phyloP scores from a whole-genome alignment of 2,113 vertebrate species.

The Oreochromis spilurus region DNA sequence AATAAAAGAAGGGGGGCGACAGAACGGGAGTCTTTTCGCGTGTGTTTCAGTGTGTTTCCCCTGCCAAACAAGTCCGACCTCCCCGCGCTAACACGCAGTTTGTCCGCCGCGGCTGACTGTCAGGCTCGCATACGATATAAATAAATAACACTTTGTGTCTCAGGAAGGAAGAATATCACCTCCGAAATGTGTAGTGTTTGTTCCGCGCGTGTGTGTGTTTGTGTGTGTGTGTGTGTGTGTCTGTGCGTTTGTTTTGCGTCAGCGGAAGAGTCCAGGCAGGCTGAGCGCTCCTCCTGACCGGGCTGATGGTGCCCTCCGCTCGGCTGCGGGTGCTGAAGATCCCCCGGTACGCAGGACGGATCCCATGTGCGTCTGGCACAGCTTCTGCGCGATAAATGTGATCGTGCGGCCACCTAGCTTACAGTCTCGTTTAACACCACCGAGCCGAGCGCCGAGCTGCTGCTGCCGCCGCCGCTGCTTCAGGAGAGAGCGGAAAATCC shows the following conservation, averaged over 20 bases:
- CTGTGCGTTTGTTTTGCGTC: neutral
- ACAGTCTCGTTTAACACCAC: constrained; percentile 19
- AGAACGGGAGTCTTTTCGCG: constrained; percentile 26
- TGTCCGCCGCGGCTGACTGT: constrained; percentile 28
- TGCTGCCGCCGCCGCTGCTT: constrained; percentile 4
- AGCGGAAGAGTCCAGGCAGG: neutral
- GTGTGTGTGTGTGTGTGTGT: neutral
- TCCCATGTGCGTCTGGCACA: constrained; percentile 44
- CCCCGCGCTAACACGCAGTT: constrained; percentile 43
- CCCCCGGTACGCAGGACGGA: constrained; percentile 35
- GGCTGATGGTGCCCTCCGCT: constrained; percentile 34
- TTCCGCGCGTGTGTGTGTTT: neutral
- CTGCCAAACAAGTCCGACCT: constrained; percentile 43
- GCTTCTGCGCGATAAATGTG: constrained; percentile 39
- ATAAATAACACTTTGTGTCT: constrained; percentile 13
- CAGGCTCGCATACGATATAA: constrained; percentile 15
- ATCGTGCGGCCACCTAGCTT: constrained; percentile 64
- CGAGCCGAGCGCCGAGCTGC: neutral
- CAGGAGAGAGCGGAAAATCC: neutral
- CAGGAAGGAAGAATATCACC: neutral
- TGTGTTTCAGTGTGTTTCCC: constrained; percentile 2
- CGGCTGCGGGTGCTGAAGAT: constrained; percentile 41
- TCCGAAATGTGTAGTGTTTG: neutral
- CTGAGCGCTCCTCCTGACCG: constrained; percentile 22
- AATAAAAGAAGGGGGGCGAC: constrained; percentile 13